phyloP scores from a whole-genome alignment of 2,888 invertebrate species.

The Drosophila suboccidentalis region DNA sequence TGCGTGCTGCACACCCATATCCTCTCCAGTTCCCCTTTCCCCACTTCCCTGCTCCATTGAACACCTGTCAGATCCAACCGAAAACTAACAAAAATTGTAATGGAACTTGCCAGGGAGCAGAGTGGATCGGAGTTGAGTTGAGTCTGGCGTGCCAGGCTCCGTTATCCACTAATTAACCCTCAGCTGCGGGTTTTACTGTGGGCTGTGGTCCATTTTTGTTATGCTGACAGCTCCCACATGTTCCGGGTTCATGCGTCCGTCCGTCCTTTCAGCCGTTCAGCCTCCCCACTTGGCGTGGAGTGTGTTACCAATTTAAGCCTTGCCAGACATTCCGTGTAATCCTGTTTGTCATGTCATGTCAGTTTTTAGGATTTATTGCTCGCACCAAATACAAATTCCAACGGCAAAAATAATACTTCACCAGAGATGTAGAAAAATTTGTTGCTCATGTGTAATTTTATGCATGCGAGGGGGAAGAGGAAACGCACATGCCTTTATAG shows the following conservation, averaged over 20 bases:
- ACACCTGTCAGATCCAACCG: constrained; percentile 62
- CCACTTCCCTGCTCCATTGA: neutral
- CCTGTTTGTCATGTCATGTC: constrained; percentile 85
- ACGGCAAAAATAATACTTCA: constrained; percentile 52
- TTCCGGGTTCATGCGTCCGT: too few relatives aligned
- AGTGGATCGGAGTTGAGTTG: constrained; percentile 1
- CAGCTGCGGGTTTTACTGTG: constrained; percentile 50
- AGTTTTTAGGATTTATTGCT: constrained; percentile 84
- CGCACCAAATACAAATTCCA: constrained; percentile 67
- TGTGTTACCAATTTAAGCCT: constrained; percentile 78
- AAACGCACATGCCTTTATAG: constrained; percentile 43
- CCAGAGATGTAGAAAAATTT: constrained; percentile 61
- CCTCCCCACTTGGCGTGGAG: constrained; percentile 44
- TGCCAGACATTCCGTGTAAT: constrained; percentile 80
- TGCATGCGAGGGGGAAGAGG: constrained; percentile 42
- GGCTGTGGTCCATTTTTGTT: constrained; percentile 56
- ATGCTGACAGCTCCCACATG: constrained; percentile 55
- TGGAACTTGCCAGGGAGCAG: constrained; percentile 47
- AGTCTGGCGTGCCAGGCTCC: constrained; percentile 27
- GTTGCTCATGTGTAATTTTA: constrained; percentile 64
- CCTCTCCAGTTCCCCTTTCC: neutral
- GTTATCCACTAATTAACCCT: constrained; percentile 81
- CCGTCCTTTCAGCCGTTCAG: neutral
- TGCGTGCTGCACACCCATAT: constrained; percentile 50
- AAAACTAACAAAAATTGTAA: constrained; percentile 67